Evolutionary conservation across 2,797 vertebrate species (phyloP).

Genomic region (Xiphophorus birchmanni): DNA sequence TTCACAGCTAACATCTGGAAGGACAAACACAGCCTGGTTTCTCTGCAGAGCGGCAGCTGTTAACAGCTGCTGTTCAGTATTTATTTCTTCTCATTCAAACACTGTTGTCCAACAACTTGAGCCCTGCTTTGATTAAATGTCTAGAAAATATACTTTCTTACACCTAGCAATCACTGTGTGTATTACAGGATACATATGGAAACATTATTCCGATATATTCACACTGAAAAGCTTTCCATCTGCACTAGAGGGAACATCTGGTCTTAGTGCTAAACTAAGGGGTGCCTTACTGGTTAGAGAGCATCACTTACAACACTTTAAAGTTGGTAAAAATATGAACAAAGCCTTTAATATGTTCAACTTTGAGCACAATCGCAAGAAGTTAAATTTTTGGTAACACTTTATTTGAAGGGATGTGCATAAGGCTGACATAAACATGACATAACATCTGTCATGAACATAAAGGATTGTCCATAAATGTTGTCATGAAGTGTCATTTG

Average conservation of each 20-base stretch:
- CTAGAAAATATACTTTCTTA: not conserved
- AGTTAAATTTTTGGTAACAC: not conserved
- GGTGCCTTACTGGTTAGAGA: constrained; percentile 37
- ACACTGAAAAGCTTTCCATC: constrained; percentile 38
- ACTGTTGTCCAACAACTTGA: not conserved
- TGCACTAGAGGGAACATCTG: constrained; percentile 50
- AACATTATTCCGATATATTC: constrained; percentile 30
- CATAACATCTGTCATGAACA: too few species aligned
- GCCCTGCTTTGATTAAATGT: not conserved
- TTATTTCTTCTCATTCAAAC: not conserved
- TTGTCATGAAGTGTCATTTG: too few species aligned
- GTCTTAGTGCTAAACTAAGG: constrained; percentile 18
- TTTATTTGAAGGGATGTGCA: too few species aligned
- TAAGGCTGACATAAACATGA: too few species aligned
- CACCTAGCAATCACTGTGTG: constrained; percentile 9
- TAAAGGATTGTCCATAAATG: too few species aligned
- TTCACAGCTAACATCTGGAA: constrained; percentile 22
- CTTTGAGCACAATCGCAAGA: not conserved
- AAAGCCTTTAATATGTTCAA: not conserved
- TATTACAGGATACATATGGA: constrained; percentile 22
- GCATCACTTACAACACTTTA: constrained; percentile 26
- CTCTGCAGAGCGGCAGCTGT: constrained; percentile 11
- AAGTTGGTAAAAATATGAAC: not conserved
- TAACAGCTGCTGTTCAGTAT: not conserved
- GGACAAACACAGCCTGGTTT: not conserved